phyloP scores from a whole-genome alignment of 1,140 invertebrate species.

The Zaprionus ornatus region DNA sequence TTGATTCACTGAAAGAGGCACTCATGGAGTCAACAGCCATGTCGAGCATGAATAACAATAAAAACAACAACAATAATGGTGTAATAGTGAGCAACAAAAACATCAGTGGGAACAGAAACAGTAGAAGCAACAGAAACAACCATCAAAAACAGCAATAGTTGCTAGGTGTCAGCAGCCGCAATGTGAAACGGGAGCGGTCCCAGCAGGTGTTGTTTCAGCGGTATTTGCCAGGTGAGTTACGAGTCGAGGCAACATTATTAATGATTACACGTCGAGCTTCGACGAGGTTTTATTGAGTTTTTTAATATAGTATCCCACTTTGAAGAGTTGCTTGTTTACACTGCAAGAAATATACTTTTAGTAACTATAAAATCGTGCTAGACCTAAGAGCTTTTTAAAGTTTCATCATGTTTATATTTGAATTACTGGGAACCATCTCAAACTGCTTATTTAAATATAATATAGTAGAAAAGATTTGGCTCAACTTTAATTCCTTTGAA shows the following conservation, averaged over 20 bases:
- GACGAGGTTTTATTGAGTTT: slow-evolving; percentile 2
- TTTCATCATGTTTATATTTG: too few species aligned
- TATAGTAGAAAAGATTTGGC: too few species aligned
- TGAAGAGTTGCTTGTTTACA: not conserved
- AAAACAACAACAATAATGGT: slow-evolving; percentile 59
- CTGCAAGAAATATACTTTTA: not conserved
- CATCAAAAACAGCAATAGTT: slow-evolving; percentile 70
- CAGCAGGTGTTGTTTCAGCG: slow-evolving; percentile 74
- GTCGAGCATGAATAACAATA: slow-evolving; percentile 59
- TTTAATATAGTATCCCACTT: not conserved
- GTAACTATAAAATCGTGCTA: not conserved
- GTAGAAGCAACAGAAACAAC: slow-evolving; percentile 59
- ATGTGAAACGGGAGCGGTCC: slow-evolving; percentile 89
- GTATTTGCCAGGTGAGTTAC: slow-evolving; percentile 72
- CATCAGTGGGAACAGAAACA: slow-evolving; percentile 23
- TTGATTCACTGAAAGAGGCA: slow-evolving; percentile 71
- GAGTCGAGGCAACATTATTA: slow-evolving; percentile 11
- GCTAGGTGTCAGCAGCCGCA: slow-evolving; percentile 75
- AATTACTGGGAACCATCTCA: too few species aligned
- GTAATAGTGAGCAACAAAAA: slow-evolving; percentile 54
- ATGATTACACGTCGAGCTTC: slow-evolving; percentile 5
- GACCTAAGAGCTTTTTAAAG: too few species aligned
- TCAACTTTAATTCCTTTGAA: too few species aligned
- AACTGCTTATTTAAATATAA: too few species aligned
- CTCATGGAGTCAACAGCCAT: slow-evolving; percentile 66